Conservation (phyloP, 2,888 invertebrate species). For the Iselma pallidipennis region DNA sequence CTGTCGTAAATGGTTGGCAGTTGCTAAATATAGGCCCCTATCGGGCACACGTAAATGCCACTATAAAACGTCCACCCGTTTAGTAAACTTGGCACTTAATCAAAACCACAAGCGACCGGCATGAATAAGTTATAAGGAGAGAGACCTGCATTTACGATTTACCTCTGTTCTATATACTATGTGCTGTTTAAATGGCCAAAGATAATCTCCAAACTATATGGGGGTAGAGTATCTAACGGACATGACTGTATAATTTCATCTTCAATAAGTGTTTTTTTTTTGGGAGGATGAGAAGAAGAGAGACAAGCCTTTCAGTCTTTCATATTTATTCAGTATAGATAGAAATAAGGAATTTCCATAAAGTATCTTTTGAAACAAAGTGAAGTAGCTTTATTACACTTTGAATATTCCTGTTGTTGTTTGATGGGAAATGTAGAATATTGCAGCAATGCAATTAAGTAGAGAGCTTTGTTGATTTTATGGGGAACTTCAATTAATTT, state of each 20-base stretch:
- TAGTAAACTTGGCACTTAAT: constrained; percentile 29
- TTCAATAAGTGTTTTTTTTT: no score
- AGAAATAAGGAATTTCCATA: not conserved
- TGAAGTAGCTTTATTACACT: not conserved
- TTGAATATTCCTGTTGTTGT: not conserved
- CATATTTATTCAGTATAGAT: no score
- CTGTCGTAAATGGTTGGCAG: no score
- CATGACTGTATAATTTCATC: not conserved
- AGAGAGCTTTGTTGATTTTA: not conserved
- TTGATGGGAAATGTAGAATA: not conserved
- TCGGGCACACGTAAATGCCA: not conserved
- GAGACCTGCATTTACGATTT: constrained; percentile 20
- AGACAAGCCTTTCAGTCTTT: no score
- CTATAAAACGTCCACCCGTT: constrained; percentile 18
- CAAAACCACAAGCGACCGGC: constrained; percentile 25
- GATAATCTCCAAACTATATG: constrained; percentile 16
- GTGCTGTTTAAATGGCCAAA: constrained; percentile 17
- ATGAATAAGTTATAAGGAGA: constrained; percentile 31
- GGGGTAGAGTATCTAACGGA: not conserved
- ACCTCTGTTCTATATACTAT: constrained; percentile 14
- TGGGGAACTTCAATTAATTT: not conserved
- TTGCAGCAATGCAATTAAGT: not conserved
- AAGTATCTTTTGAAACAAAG: not conserved
- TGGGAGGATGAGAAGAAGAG: no score
- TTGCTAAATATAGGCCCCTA: not conserved